Base-by-base conservation (phyloP, 2,797 vertebrate species). In the Setipinna tenuifilis region DNA sequence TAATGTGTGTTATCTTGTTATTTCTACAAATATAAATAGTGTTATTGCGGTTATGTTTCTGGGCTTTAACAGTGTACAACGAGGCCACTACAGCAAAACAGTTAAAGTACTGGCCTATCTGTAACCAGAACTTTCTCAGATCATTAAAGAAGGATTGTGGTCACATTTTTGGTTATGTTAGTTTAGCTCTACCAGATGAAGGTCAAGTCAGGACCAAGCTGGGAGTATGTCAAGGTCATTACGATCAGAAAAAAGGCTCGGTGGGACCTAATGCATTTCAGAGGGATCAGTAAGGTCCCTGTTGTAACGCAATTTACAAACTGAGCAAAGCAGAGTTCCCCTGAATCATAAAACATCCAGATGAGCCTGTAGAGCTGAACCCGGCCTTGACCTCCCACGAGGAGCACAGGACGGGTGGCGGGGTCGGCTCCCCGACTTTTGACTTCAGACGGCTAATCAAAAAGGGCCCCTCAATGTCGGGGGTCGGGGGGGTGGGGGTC, bases 371-470 rank as follows among this genome's bases (percentile, higher is more conserved):
- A 25, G 71, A 21, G 35, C 71, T 78, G 71, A 19, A 44, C 31
- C 71, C 71, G 0, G 35, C 31, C 1, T 7, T 78, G 71, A 44
- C 71, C 71, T 78, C 71, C 71, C 71, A 44, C 0, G 1, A 41
- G 46, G 87, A 88, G 84, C 25, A 48, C 9, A 0, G 31, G 81
- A 46, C 31, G 54, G 71, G 58, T 61, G 82, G 78, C 23, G 1
- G 75, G 41, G 85, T 84, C 84, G 71, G 57, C 28, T 84, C 87
- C 85, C 50, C 78, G 78, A 83, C 78, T 78, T 59, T 48, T 19
- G 57, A 83, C 83, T 86, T 84, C 81, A 81, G 85, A 87, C 65
- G 82, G 82, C 54, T 75, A 78, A 88, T 88, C 68, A 82, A 75
- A 88, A 85, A 48, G 86, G 50, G 50, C 9, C 50, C 82, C 35